Percentiles rank a stretch among this genome's conserved stretches.
Evolutionary conservation across 2,888 invertebrate genomes (phyloP).

Genomic region (Lobophora halterata): DNA sequence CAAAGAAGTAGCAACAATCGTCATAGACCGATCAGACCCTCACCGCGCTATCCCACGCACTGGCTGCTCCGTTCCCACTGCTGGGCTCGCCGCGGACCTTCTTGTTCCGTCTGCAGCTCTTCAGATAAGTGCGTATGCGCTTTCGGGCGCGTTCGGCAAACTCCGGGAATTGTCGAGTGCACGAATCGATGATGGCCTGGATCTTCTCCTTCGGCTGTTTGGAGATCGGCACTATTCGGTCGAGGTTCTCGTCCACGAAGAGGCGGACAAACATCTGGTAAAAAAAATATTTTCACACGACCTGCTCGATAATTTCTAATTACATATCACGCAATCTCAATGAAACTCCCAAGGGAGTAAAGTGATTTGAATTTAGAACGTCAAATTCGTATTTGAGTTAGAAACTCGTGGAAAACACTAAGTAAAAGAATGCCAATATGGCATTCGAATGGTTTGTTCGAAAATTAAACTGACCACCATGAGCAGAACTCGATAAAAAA

Average conservation of each 20-base stretch:
- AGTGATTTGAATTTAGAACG: no score
- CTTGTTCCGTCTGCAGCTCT: constrained; percentile 97
- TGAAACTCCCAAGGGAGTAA: no score
- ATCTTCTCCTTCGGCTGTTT: constrained; percentile 99
- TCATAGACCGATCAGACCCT: constrained; percentile 83
- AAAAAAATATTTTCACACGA: constrained; percentile 12
- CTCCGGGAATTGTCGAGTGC: constrained; percentile 97
- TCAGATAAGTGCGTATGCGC: constrained; percentile 96
- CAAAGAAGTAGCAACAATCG: no score
- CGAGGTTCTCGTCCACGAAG: constrained; percentile 97
- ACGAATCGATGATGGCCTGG: constrained; percentile 98
- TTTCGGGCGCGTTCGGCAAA: constrained; percentile 97
- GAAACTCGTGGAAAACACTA: no score
- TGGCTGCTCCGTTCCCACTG: constrained; percentile 72
- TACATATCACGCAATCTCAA: no score
- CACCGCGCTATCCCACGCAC: constrained; percentile 92
- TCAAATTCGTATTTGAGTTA: no score
- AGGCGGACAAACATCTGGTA: constrained; percentile 97
- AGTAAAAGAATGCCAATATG: no score
- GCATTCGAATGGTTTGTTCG: no score
- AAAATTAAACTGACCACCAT: no score
- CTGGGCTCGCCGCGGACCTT: constrained; percentile 89
- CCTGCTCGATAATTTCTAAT: no score
- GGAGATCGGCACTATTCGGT: constrained; percentile 97
- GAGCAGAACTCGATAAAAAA: no score